A percentile compares a stretch with the other conserved stretches of the same genome.
Evolutionary conservation across 2,888 invertebrate genomes (phyloP).

Genomic region (Gastracanthus pulcherrimus): DNA sequence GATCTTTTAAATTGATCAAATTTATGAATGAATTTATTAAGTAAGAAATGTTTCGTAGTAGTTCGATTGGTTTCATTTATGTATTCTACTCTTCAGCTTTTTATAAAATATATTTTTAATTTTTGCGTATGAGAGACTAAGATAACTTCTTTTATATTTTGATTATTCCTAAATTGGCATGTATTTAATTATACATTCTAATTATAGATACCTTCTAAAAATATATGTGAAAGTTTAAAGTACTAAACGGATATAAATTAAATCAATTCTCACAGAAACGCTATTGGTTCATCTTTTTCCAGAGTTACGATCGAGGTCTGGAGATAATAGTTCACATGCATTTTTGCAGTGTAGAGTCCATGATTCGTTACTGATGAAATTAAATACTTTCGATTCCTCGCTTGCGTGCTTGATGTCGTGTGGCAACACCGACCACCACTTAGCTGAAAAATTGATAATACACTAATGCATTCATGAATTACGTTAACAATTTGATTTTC

Average conservation of each 20-base stretch:
- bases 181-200: too few relatives aligned
- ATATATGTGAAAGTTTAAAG: too few relatives aligned
- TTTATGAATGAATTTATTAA: not conserved
- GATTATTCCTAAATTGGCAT: too few relatives aligned
- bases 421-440: conserved; percentile 78
- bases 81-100: not conserved
- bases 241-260: too few relatives aligned
- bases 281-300: not conserved
- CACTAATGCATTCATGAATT: not conserved
- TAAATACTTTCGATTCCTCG: conserved; percentile 28
- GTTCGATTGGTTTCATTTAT: too few relatives aligned
- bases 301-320: conserved; percentile 46
- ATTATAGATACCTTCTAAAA: too few relatives aligned
- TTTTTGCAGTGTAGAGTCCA: conserved; percentile 61
- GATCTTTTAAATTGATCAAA: not conserved
- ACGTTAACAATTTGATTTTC: too few relatives aligned
- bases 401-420: conserved; percentile 57
- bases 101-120: too few relatives aligned
- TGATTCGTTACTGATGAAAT: conserved; percentile 8
- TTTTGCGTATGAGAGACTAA: too few relatives aligned
- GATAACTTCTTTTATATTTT: too few relatives aligned
- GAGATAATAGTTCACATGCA: conserved; percentile 63
- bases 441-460: conserved; percentile 71
- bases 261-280: conserved; percentile 33
- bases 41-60: too few relatives aligned